Conservation (phyloP, 1,140 invertebrate genomes). For the Phortica variegata region DNA sequence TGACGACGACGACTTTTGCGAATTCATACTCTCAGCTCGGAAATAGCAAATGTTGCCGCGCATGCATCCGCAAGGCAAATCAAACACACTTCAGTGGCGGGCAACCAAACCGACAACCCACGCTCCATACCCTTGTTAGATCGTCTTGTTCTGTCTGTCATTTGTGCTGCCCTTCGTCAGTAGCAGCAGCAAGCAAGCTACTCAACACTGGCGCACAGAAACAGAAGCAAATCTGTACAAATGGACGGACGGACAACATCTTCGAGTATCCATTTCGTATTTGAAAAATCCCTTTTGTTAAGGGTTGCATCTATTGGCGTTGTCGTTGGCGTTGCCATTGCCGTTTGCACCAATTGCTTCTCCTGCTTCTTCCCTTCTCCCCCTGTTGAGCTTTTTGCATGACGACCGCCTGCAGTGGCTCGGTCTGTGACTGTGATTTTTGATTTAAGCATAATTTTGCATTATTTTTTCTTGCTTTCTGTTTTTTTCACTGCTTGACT, state of each 20-base stretch:
- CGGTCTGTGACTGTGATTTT: slow-evolving; percentile 40
- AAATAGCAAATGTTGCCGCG: too few relatives aligned
- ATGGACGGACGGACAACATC: too few relatives aligned
- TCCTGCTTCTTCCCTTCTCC: neutral
- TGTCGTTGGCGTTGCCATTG: neutral
- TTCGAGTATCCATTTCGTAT: too few relatives aligned
- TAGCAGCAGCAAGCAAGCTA: neutral
- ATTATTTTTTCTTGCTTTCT: slow-evolving; percentile 8
- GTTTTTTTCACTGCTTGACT: slow-evolving; percentile 13
- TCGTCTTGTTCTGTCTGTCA: too few relatives aligned
- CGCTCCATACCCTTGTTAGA: too few relatives aligned
- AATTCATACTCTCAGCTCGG: too few relatives aligned
- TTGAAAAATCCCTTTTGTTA: neutral
- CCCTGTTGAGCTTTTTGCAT: slow-evolving; percentile 1
- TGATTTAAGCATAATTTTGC: slow-evolving; percentile 54
- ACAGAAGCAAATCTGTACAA: too few relatives aligned
- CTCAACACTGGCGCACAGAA: neutral
- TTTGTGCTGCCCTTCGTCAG: too few relatives aligned
- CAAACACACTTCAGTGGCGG: too few relatives aligned
- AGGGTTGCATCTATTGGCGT: slow-evolving; percentile 19
- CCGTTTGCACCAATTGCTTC: slow-evolving; percentile 7
- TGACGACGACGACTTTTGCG: slow-evolving; percentile 5
- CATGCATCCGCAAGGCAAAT: too few relatives aligned
- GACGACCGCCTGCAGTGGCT: slow-evolving; percentile 25
- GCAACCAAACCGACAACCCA: too few relatives aligned